These are phyloP conservation scores for Ornithoptera alexandrae DNA, from an alignment of 2,888 invertebrate species.

Conservation along the genomic window DNA sequence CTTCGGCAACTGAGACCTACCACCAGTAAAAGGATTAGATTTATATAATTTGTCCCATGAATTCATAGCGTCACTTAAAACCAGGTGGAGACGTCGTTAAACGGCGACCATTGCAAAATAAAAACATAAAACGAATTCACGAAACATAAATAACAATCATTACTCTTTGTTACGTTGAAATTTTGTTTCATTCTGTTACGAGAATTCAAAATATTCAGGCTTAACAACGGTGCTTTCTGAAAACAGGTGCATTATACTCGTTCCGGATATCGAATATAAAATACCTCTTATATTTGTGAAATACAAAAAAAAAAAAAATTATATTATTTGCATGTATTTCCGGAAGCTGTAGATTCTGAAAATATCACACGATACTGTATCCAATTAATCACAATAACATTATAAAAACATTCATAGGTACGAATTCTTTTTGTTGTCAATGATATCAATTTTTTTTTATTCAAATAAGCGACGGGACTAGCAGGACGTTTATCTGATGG, in stretches of 20 bases:
- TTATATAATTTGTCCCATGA: background rate
- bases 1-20: too few species aligned
- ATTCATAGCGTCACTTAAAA: too few species aligned
- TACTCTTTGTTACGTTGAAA: too few species aligned
- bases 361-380: slow-evolving; percentile 20
- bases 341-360: background rate
- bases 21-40: background rate
- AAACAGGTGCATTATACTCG: slow-evolving; percentile 6
- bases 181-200: background rate
- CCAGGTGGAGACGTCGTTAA: background rate
- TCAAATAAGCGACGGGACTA: too few species aligned
- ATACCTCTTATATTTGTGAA: slow-evolving; percentile 13
- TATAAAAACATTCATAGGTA: background rate
- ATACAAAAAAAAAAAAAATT: background rate
- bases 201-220: background rate
- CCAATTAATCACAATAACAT: slow-evolving; percentile 8
- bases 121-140: too few species aligned
- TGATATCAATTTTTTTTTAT: too few species aligned
- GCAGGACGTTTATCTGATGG: too few species aligned
- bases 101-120: background rate
- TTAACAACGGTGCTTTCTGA: slow-evolving; percentile 8
- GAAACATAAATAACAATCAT: too few species aligned
- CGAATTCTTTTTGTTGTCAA: too few species aligned
- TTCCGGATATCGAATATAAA: slow-evolving; percentile 14
- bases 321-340: slow-evolving; percentile 10